Base-by-base conservation (phyloP, 92 coral and sea anemone species). In the Galaxea fascicularis region DNA sequence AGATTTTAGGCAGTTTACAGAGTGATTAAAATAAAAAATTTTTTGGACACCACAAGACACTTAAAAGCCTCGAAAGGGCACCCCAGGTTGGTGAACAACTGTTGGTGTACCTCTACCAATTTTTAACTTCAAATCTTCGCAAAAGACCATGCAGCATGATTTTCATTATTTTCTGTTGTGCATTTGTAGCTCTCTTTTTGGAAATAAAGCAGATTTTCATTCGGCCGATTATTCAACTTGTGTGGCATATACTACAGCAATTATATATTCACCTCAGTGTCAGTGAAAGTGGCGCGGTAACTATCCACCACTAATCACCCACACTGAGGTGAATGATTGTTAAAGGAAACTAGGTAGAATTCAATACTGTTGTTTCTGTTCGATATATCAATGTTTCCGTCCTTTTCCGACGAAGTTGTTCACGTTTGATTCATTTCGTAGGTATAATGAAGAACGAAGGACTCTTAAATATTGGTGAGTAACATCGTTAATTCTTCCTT, bases 151-250 rank as follows among this genome's bases (percentile, higher is more conserved):
- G n/a, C 24, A 21, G 47, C 45, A 64, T 53, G 78, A 73, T 73
- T 73, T 73, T 73, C 63, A 73, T 73, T 25, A 47, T 73, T 73
- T 73, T 63, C 49, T 29, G 22, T 73, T 45, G 7, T 21, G 64
- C 49, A 10, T 74, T 72, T n/a, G n/a, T 46, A 4, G 13, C 20
- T 12, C 60, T 54, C 65, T 21, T 74, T 74, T 74, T 53, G 46
- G 65, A 74, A 74, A 73, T 47, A 51, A 73, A 73, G 78, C 62
- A 73, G 22, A 73, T 51, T 73, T 73, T 25, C 27, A 73, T 46
- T 73, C 78, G 78, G 47, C 78, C 39, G 78, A 73, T 73, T 22
- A 73, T 73, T 73, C 78, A 73, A 51, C 64, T 73, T 73, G 78
- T 73, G 78, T 73, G 64, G 78, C 78, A 73, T 73, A 73, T 25